These are phyloP conservation scores for Etheostoma spectabile DNA, from an alignment of 2,113 vertebrate species.

Conservation along the genomic window DNA sequence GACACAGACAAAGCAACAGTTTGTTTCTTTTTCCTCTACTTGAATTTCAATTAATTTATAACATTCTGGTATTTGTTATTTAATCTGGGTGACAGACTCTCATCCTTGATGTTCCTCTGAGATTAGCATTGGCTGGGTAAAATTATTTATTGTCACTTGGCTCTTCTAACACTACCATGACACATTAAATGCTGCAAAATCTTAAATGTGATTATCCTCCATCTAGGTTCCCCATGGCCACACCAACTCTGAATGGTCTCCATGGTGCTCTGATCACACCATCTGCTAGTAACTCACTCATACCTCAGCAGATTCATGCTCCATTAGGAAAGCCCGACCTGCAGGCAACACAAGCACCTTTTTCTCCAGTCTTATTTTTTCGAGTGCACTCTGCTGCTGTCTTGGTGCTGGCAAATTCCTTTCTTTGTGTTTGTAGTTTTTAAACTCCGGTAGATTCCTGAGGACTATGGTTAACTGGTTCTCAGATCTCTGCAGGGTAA, in stretches of 20 bases:
- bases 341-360: conserved; percentile 22
- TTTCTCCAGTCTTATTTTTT: conserved; percentile 36
- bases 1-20: neutral
- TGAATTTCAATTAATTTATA: neutral
- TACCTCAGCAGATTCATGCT: conserved; percentile 32
- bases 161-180: conserved; percentile 4
- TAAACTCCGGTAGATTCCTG: no score
- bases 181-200: conserved; percentile 23
- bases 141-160: conserved; percentile 8
- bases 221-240: neutral
- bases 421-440: no score
- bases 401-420: neutral
- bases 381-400: conserved; percentile 22
- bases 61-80: conserved; percentile 18
- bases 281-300: conserved; percentile 16
- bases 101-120: neutral
- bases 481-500: no score
- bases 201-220: conserved; percentile 20
- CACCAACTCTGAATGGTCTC: conserved; percentile 3
- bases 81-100: neutral
- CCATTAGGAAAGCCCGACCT: conserved; percentile 30
- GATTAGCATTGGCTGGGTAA: neutral
- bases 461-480: no score
- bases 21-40: neutral
- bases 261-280: conserved; percentile 9